Evolutionary conservation across 2,888 invertebrate genomes (phyloP).

Genomic region (Frankliniella fusca): DNA sequence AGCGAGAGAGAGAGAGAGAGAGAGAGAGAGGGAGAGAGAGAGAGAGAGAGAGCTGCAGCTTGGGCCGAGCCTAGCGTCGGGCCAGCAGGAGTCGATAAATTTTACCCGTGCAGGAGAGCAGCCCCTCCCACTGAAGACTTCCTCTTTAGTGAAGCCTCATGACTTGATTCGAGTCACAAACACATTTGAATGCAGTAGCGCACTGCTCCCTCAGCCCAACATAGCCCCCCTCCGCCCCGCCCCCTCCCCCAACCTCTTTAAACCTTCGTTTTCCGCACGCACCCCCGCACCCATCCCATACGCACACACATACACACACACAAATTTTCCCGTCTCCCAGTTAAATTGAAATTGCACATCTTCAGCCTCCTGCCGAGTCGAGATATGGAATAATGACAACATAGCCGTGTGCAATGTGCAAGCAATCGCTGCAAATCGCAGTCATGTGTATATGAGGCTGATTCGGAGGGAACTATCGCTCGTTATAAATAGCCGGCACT

Average conservation of each 20-base stretch:
- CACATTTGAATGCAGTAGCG: neutral
- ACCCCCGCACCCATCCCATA: no score
- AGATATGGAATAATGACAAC: no score
- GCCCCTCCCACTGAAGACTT: neutral
- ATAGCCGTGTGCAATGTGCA: no score
- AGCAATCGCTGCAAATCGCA: no score
- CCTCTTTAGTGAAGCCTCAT: neutral
- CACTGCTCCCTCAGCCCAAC: neutral
- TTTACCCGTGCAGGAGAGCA: neutral
- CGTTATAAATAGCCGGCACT: no score
- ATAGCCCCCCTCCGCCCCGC: neutral
- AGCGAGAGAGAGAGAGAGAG: no score
- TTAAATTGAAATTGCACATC: no score
- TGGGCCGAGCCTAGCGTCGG: no score
- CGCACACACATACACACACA: neutral
- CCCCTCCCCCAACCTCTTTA: neutral
- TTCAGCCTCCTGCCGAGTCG: no score
- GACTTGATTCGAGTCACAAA: neutral
- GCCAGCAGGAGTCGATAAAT: neutral
- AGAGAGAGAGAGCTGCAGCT: neutral
- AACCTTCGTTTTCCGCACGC: neutral
- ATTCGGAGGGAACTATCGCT: no score
- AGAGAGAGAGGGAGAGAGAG: no score
- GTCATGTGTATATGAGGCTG: no score
- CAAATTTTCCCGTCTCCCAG: neutral